Base-by-base conservation (phyloP, 2,888 invertebrate species). In the Salpingus planirostris region DNA sequence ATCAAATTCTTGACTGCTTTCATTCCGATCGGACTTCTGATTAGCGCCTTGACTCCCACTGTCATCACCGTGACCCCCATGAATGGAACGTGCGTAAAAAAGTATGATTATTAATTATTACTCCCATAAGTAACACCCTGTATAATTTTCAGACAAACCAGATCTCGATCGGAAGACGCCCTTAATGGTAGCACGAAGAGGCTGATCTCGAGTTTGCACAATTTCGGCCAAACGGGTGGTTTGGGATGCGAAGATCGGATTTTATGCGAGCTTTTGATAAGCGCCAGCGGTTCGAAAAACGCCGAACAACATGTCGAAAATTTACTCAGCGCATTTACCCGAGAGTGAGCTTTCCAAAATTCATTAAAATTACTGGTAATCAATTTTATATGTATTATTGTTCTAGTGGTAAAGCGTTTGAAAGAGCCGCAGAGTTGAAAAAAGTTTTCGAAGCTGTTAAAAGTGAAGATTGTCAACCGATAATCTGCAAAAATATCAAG, bases 21-120 rank as follows among this genome's bases (percentile, higher is more conserved):
- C 48, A 67, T 83, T 29, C 84, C 84, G 0, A 71, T 82, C 27
- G 82, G 82, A 1, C 63, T 84, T 27, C 69, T 83, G 38, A 66
- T 83, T 29, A 80, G 82, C 1, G 78, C 82, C 0, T 64, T 83
- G 11, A 77, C 79, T 0, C 82, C 82, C 2, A 77, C 66, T 46
- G 64, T 82, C 48, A 67, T 82, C 45, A 74, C 73, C 40, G 69
- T 83, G 26, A 69, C 56, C 8, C 49, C 59, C 11, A 43, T 54
- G 11, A 64, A 64, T 42, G 52, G 44, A 11, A 61, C 59, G 57
- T 62, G 49, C 57, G 59, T 52, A 28, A 31, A 18, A 13, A 25
- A n/a, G n/a, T n/a, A n/a, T n/a, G n/a, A n/a, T n/a, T n/a, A n/a
- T n/a, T n/a, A n/a, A n/a, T n/a, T 40, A 47, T 37, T 32, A 49